Base-by-base conservation (phyloP, 2,888 invertebrate genomes). In the Chloroclystis v-ata region DNA sequence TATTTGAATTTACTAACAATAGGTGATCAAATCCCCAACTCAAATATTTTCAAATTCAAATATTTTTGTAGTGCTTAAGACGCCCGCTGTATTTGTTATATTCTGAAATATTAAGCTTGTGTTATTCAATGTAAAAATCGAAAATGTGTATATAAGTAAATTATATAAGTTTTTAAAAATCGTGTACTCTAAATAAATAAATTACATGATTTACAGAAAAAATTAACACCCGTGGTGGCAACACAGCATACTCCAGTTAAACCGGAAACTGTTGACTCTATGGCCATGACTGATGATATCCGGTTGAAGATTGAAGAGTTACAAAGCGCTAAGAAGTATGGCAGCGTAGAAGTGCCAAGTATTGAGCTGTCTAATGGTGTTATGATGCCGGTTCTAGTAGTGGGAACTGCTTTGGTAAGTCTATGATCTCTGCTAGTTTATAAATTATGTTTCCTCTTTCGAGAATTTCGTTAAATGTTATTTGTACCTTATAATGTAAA, bases 371-470 rank as follows among this genome's bases (percentile, higher is more conserved):
- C 59, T 0, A 70, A 78, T 46, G 77, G 75, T 0, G 38, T 45
- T 0, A 40, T 59, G 0, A 82, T 86, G 66, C 86, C 86, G 0
- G 69, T 69, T 0, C 11, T 86, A 0, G 67, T 72, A 0, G 14
- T 83, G 1, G 86, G 86, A 0, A 84, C 85, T 0, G 82, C 85
- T 7, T 38, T 75, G 74, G 85, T 85, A 50, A 75, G 75, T 58
- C 4, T 26, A 26, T n/a, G n/a, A n/a, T n/a, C n/a, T n/a, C n/a
- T n/a, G n/a, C 9, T 6, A 26, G 26, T 2, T 3, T 26, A 26
- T 9, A 26, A 26, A 9, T 6, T 26, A 6, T 26, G 7, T 26
- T n/a, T n/a, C n/a, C n/a, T n/a, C n/a, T n/a, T n/a, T n/a, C n/a
- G n/a, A n/a, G n/a, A n/a, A n/a, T n/a, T n/a, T n/a, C n/a, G n/a